Conservation (phyloP, 2,888 invertebrate genomes). For the Rapana venosa region DNA sequence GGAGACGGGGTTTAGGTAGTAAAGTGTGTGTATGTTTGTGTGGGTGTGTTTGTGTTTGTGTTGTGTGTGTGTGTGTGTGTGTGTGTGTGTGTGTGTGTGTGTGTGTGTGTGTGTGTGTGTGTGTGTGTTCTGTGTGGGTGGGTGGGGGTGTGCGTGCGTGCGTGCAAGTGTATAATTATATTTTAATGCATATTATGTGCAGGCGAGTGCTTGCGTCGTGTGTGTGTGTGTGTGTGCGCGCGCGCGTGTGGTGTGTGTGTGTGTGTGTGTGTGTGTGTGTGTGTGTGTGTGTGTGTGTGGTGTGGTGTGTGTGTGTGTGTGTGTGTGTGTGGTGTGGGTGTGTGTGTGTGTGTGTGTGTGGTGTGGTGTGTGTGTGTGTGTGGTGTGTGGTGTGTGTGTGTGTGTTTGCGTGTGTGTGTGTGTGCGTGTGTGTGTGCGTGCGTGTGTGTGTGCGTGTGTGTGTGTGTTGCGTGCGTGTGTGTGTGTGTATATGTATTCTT, state of each 20-base stretch:
- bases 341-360: neutral
- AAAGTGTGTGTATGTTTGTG: neutral
- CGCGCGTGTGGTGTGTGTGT: no score
- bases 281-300: slow-evolving; percentile 4
- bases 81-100: neutral
- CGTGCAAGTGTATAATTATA: no score
- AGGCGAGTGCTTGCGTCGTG: no score
- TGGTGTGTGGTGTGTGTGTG: slow-evolving; percentile 3
- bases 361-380: neutral
- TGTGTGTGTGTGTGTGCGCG: neutral
- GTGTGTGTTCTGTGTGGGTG: no score
- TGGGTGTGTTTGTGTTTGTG: no score
- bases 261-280: neutral
- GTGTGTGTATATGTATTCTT: no score
- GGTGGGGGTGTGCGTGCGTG: neutral
- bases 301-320: no score
- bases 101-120: neutral
- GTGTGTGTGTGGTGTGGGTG: no score
- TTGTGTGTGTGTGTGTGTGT: neutral
- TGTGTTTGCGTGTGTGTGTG: slow-evolving; percentile 1
- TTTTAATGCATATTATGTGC: no score
- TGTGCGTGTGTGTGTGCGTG: neutral
- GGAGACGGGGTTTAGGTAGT: neutral
- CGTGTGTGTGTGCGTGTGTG: neutral
- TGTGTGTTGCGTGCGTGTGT: no score